Conservation (phyloP, 2,113 vertebrate species). For the Oxygymnocypris stewartii region DNA sequence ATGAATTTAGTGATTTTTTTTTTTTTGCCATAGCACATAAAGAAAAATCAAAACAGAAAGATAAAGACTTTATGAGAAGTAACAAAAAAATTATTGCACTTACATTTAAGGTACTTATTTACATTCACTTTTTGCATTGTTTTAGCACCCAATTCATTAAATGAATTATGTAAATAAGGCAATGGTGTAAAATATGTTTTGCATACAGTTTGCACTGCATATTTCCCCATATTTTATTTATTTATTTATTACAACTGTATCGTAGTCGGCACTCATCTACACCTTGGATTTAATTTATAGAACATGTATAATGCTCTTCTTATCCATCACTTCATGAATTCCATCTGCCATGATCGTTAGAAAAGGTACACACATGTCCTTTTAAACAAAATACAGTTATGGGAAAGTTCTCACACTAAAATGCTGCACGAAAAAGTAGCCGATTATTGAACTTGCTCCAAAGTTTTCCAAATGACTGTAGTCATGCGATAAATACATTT, state of each 20-base stretch:
- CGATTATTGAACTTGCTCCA: not conserved
- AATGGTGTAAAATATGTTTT: not conserved
- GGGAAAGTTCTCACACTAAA: not conserved
- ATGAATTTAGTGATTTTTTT: not conserved
- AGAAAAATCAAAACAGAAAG: not conserved
- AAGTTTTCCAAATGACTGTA: not conserved
- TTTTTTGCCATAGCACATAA: not conserved
- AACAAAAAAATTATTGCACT: not conserved
- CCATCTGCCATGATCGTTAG: not conserved
- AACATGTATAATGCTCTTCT: not conserved
- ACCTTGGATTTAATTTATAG: no score
- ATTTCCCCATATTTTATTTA: not conserved
- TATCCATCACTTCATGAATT: not conserved
- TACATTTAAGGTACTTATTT: not conserved
- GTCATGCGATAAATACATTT: no score
- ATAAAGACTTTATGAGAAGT: not conserved
- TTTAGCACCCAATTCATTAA: not conserved
- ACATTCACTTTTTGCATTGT: not conserved
- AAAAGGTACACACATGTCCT: not conserved
- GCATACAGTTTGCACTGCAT: not conserved
- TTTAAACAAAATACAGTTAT: not conserved
- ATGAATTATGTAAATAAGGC: not conserved
- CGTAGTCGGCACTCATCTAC: not conserved
- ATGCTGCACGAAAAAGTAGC: not conserved
- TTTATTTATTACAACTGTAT: not conserved